Percentiles rank a stretch among this genome's conserved stretches.
Conservation (phyloP, 2,888 invertebrate genomes). For the Helobdella robusta region DNA sequence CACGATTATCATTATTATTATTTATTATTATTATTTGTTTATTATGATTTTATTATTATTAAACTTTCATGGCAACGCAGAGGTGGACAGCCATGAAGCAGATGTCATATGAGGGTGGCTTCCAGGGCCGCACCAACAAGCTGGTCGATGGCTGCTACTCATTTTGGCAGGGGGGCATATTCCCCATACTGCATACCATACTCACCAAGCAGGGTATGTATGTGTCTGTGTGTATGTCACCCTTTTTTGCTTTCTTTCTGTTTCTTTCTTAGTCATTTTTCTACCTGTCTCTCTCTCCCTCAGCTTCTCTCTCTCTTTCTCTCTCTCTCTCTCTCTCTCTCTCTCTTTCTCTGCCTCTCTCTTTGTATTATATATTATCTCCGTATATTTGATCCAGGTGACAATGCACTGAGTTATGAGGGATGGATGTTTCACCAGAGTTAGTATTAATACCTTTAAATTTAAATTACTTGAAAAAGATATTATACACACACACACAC, state of each 20-base stretch:
- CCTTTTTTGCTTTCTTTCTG: neutral
- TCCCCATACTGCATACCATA: conserved; percentile 67
- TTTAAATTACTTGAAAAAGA: neutral
- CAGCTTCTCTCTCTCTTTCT: neutral
- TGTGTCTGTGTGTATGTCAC: neutral
- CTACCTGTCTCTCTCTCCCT: neutral
- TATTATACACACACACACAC: neutral
- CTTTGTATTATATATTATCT: neutral
- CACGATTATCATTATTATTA: no score
- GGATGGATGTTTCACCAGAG: conserved; percentile 21
- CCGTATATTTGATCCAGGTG: conserved; percentile 1
- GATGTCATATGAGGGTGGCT: conserved; percentile 89
- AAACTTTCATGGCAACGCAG: conserved; percentile 34
- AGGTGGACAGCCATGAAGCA: conserved; percentile 83
- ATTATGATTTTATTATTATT: neutral
- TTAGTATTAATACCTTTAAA: conserved; percentile 8
- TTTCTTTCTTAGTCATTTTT: neutral
- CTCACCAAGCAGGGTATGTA: conserved; percentile 30
- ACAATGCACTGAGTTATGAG: conserved; percentile 17
- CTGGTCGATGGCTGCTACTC: conserved; percentile 97
- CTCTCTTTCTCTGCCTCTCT: neutral
- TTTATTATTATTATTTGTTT: neutral
- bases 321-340: neutral
- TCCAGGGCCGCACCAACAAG: conserved; percentile 89
- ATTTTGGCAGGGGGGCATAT: conserved; percentile 92